Conservation (phyloP, 2,888 invertebrate species). For the Bombylius major region DNA sequence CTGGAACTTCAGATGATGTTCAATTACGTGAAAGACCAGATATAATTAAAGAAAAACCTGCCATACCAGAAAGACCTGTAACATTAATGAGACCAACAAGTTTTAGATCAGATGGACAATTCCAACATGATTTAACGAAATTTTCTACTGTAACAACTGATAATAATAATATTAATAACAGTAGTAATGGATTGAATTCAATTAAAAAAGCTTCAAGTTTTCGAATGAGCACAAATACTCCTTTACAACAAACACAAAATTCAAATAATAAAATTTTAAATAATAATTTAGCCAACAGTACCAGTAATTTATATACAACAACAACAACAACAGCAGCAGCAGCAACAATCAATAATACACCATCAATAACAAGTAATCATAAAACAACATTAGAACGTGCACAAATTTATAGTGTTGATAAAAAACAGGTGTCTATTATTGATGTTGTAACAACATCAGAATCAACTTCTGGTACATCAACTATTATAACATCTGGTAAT, state of each 20-base stretch:
- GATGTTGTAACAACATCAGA: slow-evolving; percentile 11
- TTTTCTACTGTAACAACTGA: not conserved
- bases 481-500: slow-evolving; percentile 1
- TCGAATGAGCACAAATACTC: slow-evolving; percentile 6
- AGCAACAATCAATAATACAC: not conserved
- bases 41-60: slow-evolving; percentile 50
- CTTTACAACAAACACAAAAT: slow-evolving; percentile 2
- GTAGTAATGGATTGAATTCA: not conserved
- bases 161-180: not conserved
- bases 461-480: not conserved
- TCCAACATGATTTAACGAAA: not conserved
- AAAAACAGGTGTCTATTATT: slow-evolving; percentile 17
- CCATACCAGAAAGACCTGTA: slow-evolving; percentile 55
- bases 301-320: slow-evolving; percentile 2
- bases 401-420: slow-evolving; percentile 18
- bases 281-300: slow-evolving; percentile 9
- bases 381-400: slow-evolving; percentile 16
- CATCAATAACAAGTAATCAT: slow-evolving; percentile 1
- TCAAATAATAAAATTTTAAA: slow-evolving; percentile 7
- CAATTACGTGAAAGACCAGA: slow-evolving; percentile 27
- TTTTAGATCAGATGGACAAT: slow-evolving; percentile 7
- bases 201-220: slow-evolving; percentile 17
- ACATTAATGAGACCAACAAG: slow-evolving; percentile 15
- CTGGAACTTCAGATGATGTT: slow-evolving; percentile 18
- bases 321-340: not conserved